Evolutionary conservation across 2,888 invertebrate species (phyloP).

Genomic region (Hymenopus coronatus): DNA sequence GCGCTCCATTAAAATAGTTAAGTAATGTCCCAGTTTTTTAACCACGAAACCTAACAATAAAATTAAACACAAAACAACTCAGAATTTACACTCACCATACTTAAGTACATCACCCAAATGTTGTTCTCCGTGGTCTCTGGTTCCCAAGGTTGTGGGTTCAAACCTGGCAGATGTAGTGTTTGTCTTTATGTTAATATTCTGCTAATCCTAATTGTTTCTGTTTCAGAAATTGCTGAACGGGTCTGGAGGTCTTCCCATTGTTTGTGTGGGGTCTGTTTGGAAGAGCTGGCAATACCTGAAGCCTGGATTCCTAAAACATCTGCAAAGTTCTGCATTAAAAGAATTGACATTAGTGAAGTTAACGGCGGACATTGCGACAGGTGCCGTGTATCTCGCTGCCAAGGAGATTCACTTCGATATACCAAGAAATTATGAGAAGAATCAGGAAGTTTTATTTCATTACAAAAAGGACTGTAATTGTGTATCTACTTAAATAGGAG

Average conservation of each 20-base stretch:
- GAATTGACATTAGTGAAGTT: conserved; percentile 66
- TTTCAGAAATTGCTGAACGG: conserved; percentile 51
- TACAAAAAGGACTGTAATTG: conserved; percentile 43
- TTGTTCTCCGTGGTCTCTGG: background rate
- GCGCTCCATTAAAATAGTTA: too few species aligned
- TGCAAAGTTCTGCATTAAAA: conserved; percentile 40
- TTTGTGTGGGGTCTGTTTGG: conserved; percentile 96
- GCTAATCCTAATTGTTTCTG: background rate
- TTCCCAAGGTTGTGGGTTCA: too few species aligned
- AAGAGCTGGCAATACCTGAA: conserved; percentile 82
- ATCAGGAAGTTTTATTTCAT: conserved; percentile 56
- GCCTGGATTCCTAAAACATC: conserved; percentile 62
- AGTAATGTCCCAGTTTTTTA: too few species aligned
- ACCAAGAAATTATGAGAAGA: conserved; percentile 61
- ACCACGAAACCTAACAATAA: too few species aligned
- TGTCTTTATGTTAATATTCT: background rate
- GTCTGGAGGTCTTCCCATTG: conserved; percentile 65
- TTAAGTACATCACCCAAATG: background rate
- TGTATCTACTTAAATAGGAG: background rate
- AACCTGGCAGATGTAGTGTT: background rate
- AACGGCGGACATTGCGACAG: conserved; percentile 74
- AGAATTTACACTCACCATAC: too few species aligned
- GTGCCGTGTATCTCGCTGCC: conserved; percentile 83
- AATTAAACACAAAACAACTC: too few species aligned
- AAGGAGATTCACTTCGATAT: conserved; percentile 62